Base-by-base conservation (phyloP, 2,113 vertebrate genomes). In the Narcine bancroftii region DNA sequence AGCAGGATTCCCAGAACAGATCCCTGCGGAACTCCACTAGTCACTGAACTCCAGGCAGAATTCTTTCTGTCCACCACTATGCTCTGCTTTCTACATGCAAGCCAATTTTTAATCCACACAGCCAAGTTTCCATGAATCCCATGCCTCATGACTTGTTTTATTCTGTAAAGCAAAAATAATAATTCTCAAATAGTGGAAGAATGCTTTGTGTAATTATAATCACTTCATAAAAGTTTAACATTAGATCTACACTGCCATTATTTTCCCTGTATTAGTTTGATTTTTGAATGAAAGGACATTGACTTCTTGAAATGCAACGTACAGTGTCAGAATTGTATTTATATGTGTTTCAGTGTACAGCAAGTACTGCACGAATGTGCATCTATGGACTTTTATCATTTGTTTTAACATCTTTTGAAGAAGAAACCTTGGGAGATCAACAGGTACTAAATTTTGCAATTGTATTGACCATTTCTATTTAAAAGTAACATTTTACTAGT, bases 311-410 rank as follows among this genome's bases (percentile, higher is more conserved):
- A 29, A 56, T 92, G 75, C 6, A 47, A 21, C 24, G 83, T 65
- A 10, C 63, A 65, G 39, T 92, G 39, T n/a, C 29, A 29, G 45
- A 47, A 66, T 73, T 24, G 42, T 91, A 89, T 93, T 69, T 76
- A 94, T 83, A 56, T 87, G 75, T 91, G 0, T 95, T 93, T 2
- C 94, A 99, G 99, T 99, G 98, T 79, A 99, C 97, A 65, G 97
- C 97, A 89, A 99, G 97, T 94, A 99, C 99, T 0, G 98, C 98
- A 0, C 98, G 98, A 93, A 97, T 99, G 97, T 99, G 98, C 36
- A 93, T 99, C 93, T 99, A 99, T 0, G 98, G 98, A 10, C 98
- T 99, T 36, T 96, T 99, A 0, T 99, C 98, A 9, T 99, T 99
- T 75, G 97, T 97, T 65, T 95, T 99, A 91, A 99, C 97, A 0